Evolutionary conservation across 1,140 invertebrate genomes (phyloP), one percentile per base, ranked within the genome.

Genomic region (Antheraea pernyi): DNA sequence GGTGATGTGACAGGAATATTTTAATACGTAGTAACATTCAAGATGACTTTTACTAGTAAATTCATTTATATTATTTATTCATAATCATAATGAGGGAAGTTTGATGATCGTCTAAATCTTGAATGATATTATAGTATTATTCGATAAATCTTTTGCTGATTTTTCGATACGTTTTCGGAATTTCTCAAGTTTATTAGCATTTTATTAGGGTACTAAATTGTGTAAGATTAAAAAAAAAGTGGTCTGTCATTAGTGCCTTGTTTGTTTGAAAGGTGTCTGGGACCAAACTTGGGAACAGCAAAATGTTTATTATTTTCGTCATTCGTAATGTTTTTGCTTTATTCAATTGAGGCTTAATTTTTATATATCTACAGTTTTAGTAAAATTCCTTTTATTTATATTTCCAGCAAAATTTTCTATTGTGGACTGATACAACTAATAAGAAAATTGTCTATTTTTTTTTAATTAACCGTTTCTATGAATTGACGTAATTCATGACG

Each of bases 231-330:
- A 42, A 53, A 42, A 42, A 42, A 42, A 42, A 42, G 11, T 53
- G 46, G 46, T 10, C 2, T 53, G 46, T 53, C 19, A 36, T 10
- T 61, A 22, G 59, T 61, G 59, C 59, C 9, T 61, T 53, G 46
- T 53, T 16, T 13, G 10, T 11, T 53, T 16, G 16, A 53, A 37
- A 30, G 61, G 22, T 63, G 9, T 63, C 63, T 62, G 73, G 76
- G 76, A 77, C 73, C 76, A 77, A 75, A 72, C 66, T 69, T 67
- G 62, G 62, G 64, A 60, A 42, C 73, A 69, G 65, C 73, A 71
- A 71, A 73, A 69, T 67, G n/a, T n/a, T 18, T n/a, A 63, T 53
- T 53, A 53, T 53, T 53, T 16, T 9, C 22, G 30, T 63, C 61
- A 37, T 63, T 63, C 37, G n/a, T n/a, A 36, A 63, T 63, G 61